Evolutionary conservation across 1,140 invertebrate species (phyloP).

Genomic region (Musca vetustissima): DNA sequence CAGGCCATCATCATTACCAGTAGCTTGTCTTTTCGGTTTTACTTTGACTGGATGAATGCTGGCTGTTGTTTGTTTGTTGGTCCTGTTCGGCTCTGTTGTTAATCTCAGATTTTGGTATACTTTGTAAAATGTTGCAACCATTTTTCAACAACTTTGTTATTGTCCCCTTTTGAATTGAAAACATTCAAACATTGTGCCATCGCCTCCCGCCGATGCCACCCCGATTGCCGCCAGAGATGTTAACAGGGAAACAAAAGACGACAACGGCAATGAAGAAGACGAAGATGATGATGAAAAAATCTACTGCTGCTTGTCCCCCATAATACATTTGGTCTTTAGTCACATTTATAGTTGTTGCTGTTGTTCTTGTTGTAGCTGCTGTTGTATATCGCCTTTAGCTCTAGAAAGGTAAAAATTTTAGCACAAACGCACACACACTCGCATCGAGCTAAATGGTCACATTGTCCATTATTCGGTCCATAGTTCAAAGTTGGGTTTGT

Average conservation of each 20-base stretch:
- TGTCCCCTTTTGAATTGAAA: background rate
- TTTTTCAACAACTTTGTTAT: constrained; percentile 14
- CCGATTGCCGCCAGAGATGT: no score
- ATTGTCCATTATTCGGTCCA: background rate
- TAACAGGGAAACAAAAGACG: no score
- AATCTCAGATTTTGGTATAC: constrained; percentile 55
- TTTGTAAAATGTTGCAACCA: constrained; percentile 33
- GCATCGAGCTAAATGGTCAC: no score
- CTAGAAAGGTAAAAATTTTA: background rate
- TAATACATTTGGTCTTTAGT: constrained; percentile 17
- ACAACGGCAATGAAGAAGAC: no score
- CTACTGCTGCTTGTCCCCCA: background rate
- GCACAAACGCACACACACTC: no score
- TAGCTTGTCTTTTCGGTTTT: constrained; percentile 1
- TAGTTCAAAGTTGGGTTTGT: background rate
- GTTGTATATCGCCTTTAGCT: constrained; percentile 25
- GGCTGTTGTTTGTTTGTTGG: constrained; percentile 12
- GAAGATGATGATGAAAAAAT: no score
- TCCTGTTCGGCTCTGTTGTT: constrained; percentile 35
- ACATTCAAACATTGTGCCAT: no score
- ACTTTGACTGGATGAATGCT: constrained; percentile 8
- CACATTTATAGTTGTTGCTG: background rate
- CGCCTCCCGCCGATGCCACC: no score
- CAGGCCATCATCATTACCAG: constrained; percentile 12
- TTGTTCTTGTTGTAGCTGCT: no score